Base-by-base conservation (phyloP, 2,113 vertebrate genomes). In the Daubentonia madagascariensis region DNA sequence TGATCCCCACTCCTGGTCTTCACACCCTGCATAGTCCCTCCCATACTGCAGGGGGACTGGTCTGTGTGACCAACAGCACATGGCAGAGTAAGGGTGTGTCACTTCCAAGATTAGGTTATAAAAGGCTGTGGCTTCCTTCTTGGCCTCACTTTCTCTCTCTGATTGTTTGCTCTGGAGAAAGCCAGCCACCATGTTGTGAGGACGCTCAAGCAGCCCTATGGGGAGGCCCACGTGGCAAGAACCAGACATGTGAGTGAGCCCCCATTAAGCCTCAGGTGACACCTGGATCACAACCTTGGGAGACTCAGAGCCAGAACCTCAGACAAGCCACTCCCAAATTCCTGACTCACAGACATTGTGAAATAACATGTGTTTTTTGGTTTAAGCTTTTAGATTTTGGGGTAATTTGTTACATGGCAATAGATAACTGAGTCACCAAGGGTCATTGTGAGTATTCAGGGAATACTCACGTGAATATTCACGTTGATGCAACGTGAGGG, bases 401-500 rank as follows among this genome's bases (percentile, higher is more conserved):
- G 73, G 12, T 23, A 3, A 43, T 5, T 1, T 12, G 63, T 61
- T 7, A 72, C 0, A 23, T 1, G 28, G 95, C 65, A 6, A 43
- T 0, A n/a, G 89, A 17, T 48, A 2, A 10, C 35, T 28, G 23
- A n/a, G 1, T 61, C 16, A 16, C 16, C 37, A 5, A 61, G 25
- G 85, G 23, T 63, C 63, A 1, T 1, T 3, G 35, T 48, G 75
- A 75, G 6, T 0, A 0, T 13, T 18, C 9, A 12, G 61, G 75
- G 45, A 72, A 7, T n/a, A n/a, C n/a, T n/a, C n/a, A n/a, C n/a
- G n/a, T n/a, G n/a, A n/a, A n/a, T n/a, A n/a, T n/a, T n/a, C n/a
- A n/a, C n/a, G n/a, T 10, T 1, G 35, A 35, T 35, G 32, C 57
- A 3, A 6, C 0, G 3, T 1, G 12, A 0, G 4, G 32, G 54